phyloP scores from a whole-genome alignment of 2,888 invertebrate genomes.

The Yponomeuta malinellus region DNA sequence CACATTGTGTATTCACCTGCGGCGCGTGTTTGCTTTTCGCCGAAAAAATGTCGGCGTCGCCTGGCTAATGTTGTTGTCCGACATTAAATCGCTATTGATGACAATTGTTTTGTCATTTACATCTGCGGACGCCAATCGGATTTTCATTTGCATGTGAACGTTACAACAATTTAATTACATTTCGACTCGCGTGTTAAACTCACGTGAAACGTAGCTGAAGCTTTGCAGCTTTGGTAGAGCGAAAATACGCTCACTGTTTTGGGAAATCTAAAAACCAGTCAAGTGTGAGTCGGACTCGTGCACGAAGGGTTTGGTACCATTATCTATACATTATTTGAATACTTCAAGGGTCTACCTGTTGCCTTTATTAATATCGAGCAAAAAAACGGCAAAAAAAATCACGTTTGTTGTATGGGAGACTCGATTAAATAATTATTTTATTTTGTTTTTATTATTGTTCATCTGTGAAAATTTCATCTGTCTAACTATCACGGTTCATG shows the following conservation, averaged over 20 bases:
- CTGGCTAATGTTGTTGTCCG: not conserved
- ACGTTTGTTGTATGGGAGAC: too few species aligned
- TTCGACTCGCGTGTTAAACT: slow-evolving; percentile 4
- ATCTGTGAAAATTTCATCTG: too few species aligned
- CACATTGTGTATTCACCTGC: slow-evolving; percentile 14
- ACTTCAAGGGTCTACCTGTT: too few species aligned
- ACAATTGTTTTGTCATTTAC: not conserved
- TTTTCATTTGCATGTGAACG: not conserved
- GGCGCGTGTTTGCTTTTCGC: not conserved
- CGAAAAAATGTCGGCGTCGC: not conserved
- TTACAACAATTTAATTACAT: slow-evolving; percentile 6
- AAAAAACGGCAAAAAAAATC: too few species aligned
- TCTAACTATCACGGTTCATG: too few species aligned
- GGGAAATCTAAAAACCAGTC: slow-evolving; percentile 37
- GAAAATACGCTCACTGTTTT: slow-evolving; percentile 48
- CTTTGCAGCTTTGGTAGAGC: not conserved
- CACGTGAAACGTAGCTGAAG: not conserved
- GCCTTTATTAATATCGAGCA: too few species aligned
- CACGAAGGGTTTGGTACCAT: too few species aligned
- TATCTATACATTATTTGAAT: too few species aligned
- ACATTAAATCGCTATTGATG: slow-evolving; percentile 1
- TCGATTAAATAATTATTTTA: too few species aligned
- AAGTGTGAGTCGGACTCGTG: too few species aligned
- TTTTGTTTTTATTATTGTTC: too few species aligned
- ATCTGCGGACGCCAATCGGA: not conserved